Evolutionary conservation across 2,888 invertebrate species (phyloP).

Genomic region (Syrphus vitripennis): DNA sequence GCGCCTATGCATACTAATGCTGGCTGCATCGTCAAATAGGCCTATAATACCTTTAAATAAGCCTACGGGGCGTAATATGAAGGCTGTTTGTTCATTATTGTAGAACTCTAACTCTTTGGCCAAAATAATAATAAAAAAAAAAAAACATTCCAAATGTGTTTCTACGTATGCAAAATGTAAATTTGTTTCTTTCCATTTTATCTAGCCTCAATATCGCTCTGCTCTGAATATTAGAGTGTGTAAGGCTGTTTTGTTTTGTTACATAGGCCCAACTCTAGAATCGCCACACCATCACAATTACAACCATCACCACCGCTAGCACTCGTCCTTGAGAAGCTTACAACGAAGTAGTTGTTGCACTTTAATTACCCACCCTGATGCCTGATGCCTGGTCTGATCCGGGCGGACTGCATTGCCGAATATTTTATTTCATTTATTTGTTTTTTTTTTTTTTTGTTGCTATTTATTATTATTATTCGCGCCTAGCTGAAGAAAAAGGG

Average conservation of each 20-base stretch:
- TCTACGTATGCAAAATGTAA: constrained; percentile 63
- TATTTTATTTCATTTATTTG: constrained; percentile 57
- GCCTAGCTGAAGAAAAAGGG: constrained; percentile 50
- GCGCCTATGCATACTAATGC: constrained; percentile 29
- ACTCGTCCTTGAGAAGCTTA: constrained; percentile 63
- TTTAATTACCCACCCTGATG: constrained; percentile 67
- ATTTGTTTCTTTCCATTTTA: constrained; percentile 61
- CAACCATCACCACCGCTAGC: constrained; percentile 34
- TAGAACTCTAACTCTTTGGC: constrained; percentile 55
- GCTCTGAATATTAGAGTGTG: neutral
- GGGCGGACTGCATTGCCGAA: constrained; percentile 63
- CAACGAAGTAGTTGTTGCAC: constrained; percentile 56
- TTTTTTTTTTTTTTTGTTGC: neutral
- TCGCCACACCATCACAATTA: no score
- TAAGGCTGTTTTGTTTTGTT: constrained; percentile 2
- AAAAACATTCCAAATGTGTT: constrained; percentile 52
- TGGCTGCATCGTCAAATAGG: constrained; percentile 18
- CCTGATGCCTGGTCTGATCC: constrained; percentile 8
- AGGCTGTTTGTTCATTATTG: constrained; percentile 49
- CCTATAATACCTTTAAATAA: constrained; percentile 11
- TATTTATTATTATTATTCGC: constrained; percentile 1
- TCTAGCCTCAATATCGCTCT: constrained; percentile 56
- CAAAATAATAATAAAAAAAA: no score
- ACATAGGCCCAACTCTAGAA: constrained; percentile 38
- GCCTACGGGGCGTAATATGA: constrained; percentile 59